Base-by-base conservation (phyloP, 2,888 invertebrate species). In the Zaprionus obscuricornis region DNA sequence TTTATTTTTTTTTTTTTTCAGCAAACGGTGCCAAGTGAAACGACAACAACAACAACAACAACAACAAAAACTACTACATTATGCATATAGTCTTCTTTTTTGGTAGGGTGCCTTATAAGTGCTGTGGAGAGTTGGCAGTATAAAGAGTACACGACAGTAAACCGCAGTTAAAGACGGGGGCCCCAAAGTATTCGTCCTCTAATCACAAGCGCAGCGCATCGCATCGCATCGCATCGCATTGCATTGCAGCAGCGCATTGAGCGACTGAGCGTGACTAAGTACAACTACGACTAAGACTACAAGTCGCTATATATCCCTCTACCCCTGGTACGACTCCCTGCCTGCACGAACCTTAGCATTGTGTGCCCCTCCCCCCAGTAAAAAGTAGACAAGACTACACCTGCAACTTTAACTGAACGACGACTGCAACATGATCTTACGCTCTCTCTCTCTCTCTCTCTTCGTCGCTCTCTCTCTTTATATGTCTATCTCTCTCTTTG, bases 181-280 rank as follows among this genome's bases (percentile, higher is more conserved):
- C n/a, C n/a, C 49, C 24, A 37, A 49, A 20, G 22, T 59, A 59
- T 60, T 82, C 82, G 76, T 76, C 76, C 82, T 77, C 78, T 83
- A 79, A 83, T 83, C 79, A 71, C 57, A 75, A 74, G 57, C 67
- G 64, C 66, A 67, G 51, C n/a, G n/a, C n/a, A n/a, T n/a, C n/a
- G n/a, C n/a, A n/a, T n/a, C n/a, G n/a, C n/a, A n/a, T n/a, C n/a
- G n/a, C n/a, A n/a, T n/a, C n/a, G n/a, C n/a, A n/a, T n/a, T n/a
- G n/a, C n/a, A n/a, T n/a, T n/a, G n/a, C n/a, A n/a, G n/a, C n/a
- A n/a, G n/a, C n/a, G n/a, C n/a, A n/a, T n/a, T 51, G 55, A 56
- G 59, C 64, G 52, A 58, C 57, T 66, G 57, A 85, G 79, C 83
- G 85, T 78, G 67, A 85, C 85, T 85, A 79, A 79, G 75, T 82